Evolutionary conservation across 1,140 invertebrate species (phyloP).

Genomic region (Whitmania pigra): DNA sequence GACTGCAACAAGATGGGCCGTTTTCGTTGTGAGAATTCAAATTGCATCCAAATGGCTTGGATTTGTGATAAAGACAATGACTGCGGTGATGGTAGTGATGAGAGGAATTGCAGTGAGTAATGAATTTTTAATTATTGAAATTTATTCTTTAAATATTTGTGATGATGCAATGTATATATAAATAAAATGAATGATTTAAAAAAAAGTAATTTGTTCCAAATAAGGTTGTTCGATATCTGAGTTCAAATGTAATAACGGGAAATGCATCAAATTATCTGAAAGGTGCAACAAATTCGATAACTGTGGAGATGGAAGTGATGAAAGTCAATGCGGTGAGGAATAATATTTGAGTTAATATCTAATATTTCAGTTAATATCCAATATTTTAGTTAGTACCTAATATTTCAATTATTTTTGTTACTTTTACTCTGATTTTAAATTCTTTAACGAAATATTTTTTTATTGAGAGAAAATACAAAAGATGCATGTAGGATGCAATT

Average conservation of each 20-base stretch:
- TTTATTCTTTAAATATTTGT: background rate
- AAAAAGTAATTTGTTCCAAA: background rate
- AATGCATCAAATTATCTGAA: slow-evolving; percentile 70
- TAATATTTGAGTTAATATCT: no score
- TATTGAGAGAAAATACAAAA: no score
- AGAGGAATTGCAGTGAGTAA: slow-evolving; percentile 23
- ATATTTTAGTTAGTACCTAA: no score
- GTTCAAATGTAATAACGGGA: slow-evolving; percentile 39
- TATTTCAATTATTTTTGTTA: no score
- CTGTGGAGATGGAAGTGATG: background rate
- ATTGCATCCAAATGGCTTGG: slow-evolving; percentile 7
- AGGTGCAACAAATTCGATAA: slow-evolving; percentile 54
- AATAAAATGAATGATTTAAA: background rate
- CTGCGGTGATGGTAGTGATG: slow-evolving; percentile 14
- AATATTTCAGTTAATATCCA: no score
- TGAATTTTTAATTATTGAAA: no score
- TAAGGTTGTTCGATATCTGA: background rate
- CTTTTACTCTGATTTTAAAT: no score
- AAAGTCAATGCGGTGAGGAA: background rate
- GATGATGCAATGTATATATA: no score
- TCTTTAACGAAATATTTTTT: no score
- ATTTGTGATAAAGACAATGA: slow-evolving; percentile 8
- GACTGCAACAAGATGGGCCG: background rate
- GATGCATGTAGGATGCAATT: no score
- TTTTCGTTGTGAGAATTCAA: slow-evolving; percentile 12